Base-by-base conservation (phyloP, 2,888 invertebrate genomes). In the Nomada ferruginata region DNA sequence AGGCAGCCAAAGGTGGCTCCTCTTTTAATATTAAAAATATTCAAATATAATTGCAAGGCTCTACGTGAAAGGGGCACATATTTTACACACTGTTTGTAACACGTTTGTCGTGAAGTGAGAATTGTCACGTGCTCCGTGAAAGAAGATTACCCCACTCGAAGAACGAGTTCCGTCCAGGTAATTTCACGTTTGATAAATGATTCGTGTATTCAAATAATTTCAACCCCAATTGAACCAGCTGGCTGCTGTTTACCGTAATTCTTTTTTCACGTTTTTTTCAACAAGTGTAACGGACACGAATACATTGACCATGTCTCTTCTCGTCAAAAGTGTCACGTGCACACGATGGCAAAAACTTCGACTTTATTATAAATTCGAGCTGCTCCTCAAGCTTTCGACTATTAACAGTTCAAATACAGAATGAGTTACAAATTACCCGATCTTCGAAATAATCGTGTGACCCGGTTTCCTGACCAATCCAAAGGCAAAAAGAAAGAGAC, bases 151-250 rank as follows among this genome's bases (percentile, higher is more conserved):
- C 88, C 87, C 87, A 89, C 89, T 90, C 89, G 90, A 90, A 89
- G 89, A 88, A 90, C 91, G 74, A 87, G 90, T 91, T 89, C 57
- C 78, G 86, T 86, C 73, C 76, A 75, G 82, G 85, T 82, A 90
- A 92, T 91, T 91, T 89, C 83, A 76, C 84, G 82, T 72, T 84
- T 92, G 92, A 92, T 90, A 89, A 92, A 92, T 91, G 92, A 91
- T 85, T 68, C 85, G 76, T 84, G 83, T 91, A 92, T 92, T 91
- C 91, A 91, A 92, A 91, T 93, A 91, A 91, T 92, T 91, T 91
- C 91, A 92, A 92, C 92, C 92, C 91, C 92, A 91, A 92, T 92
- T 91, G 91, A 91, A 87, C 86, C 87, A 80, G 79, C 78, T 75
- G 82, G 76, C 57, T 73, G 59, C 79, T 74, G 73, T 85, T 76